Evolutionary conservation across 2,888 invertebrate genomes (phyloP).

Genomic region (Stenichneumon culpator): DNA sequence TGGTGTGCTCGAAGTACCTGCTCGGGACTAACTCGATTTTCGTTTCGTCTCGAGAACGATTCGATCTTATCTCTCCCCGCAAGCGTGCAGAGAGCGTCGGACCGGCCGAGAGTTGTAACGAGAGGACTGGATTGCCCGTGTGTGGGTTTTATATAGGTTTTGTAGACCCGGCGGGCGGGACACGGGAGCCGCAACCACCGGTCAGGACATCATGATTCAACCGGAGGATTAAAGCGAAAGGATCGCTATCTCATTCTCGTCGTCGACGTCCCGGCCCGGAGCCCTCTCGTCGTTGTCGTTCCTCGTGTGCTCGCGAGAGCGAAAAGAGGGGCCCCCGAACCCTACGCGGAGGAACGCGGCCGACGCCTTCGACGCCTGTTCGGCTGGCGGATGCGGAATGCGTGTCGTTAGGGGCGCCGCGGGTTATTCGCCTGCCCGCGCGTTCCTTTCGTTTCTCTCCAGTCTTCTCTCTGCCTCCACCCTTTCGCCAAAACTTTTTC

Average conservation of each 20-base stretch:
- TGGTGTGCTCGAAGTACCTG: slow-evolving; percentile 19
- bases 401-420: slow-evolving; percentile 48
- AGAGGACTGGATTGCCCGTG: slow-evolving; percentile 32
- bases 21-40: slow-evolving; percentile 61
- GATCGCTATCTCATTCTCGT: slow-evolving; percentile 65
- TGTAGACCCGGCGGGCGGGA: slow-evolving; percentile 34
- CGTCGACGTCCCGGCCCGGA: slow-evolving; percentile 52
- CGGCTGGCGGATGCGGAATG: slow-evolving; percentile 42
- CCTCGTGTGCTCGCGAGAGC: slow-evolving; percentile 19
- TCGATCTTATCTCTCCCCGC: slow-evolving; percentile 64
- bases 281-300: slow-evolving; percentile 27
- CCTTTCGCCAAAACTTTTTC: slow-evolving; percentile 26
- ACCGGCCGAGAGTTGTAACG: slow-evolving; percentile 59
- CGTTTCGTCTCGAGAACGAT: slow-evolving; percentile 57
- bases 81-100: slow-evolving; percentile 46
- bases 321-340: slow-evolving; percentile 32
- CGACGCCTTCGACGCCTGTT: slow-evolving; percentile 52
- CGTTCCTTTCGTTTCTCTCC: slow-evolving; percentile 5
- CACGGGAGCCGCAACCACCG: slow-evolving; percentile 52
- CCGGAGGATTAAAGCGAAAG: slow-evolving; percentile 64
- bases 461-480: background rate
- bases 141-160: slow-evolving; percentile 35
- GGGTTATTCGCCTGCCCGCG: slow-evolving; percentile 44
- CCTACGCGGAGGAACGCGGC: slow-evolving; percentile 26
- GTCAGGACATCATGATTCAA: slow-evolving; percentile 63